Base-by-base conservation (phyloP, 2,888 invertebrate genomes). In the Cistogaster globosa region DNA sequence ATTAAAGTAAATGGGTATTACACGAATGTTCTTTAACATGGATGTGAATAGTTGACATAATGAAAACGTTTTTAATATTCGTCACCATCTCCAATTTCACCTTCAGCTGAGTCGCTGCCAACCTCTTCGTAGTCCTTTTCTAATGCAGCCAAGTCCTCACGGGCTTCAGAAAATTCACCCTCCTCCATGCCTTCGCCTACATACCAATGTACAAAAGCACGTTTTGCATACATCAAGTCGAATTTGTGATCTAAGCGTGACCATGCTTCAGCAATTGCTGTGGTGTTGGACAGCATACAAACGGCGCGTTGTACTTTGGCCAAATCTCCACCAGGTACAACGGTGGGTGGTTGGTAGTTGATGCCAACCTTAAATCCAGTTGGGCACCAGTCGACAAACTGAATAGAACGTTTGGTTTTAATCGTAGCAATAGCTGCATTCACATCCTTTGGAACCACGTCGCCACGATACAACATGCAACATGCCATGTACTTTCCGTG, bases 191-290 rank as follows among this genome's bases (percentile, higher is more conserved):
- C 97, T 91, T 97, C 97, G 8, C 96, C 96, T 0, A 96, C 96
- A 91, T 97, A 96, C 98, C 98, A 98, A 93, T 98, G 98, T 20
- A 98, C 98, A 92, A 98, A 98, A 5, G 98, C 98, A 85, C 98
- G 95, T 93, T 98, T 98, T 53, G 98, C 97, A 93, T 97, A 98
- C 98, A 98, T 98, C 89, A 98, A 93, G 93, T 98, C 98, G 92
- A 98, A 98, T 92, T 98, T 98, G 93, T 97, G 97, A 93, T 98
- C 97, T 83, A 98, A 94, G 88, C 97, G 95, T 75, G 97, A 98
- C 98, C 98, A 98, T 42, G 98, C 98, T 92, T 98, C 98, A 5
- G 98, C 98, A 90, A 98, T 98, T 87, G 98, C 98, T 0, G 98
- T 98, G 65, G 98, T 98, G 93, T 98, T 98, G 90, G 97, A 97